Conservation (phyloP, 2,888 invertebrate genomes). For the Drosophila emarginata region DNA sequence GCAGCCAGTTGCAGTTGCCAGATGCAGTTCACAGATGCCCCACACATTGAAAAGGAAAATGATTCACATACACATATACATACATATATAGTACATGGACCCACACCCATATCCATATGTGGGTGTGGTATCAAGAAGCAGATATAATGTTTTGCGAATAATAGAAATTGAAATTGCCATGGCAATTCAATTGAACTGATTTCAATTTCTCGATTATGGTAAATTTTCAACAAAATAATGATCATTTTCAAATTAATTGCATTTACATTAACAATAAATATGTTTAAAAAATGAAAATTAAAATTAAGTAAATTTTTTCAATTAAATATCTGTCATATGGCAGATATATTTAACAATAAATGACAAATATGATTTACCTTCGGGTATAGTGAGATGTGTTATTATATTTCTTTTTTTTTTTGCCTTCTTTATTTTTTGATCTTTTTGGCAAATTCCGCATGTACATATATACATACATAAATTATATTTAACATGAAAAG, state of each 20-base stretch:
- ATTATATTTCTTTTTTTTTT: no score
- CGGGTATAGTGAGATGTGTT: no score
- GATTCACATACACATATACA: background rate
- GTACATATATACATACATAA: background rate
- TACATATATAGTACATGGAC: background rate
- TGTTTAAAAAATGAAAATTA: background rate
- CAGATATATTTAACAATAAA: background rate
- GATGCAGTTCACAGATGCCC: slow-evolving; percentile 36
- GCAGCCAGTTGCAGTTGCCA: slow-evolving; percentile 46
- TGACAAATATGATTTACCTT: background rate
- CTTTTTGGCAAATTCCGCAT: no score
- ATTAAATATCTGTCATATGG: background rate
- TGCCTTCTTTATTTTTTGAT: no score
- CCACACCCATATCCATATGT: background rate
- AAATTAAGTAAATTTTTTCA: background rate
- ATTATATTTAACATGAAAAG: background rate
- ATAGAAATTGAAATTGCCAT: background rate
- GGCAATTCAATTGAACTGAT: no score
- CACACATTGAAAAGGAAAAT: slow-evolving; percentile 19
- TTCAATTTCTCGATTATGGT: no score
- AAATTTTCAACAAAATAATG: no score
- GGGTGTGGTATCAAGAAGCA: no score
- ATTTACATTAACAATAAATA: no score
- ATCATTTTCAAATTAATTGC: no score
- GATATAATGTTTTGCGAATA: no score